Percentiles rank a stretch among this genome's conserved stretches.
phyloP scores from a whole-genome alignment of 1,140 invertebrate genomes.

The Stegodyphus mimosarum region DNA sequence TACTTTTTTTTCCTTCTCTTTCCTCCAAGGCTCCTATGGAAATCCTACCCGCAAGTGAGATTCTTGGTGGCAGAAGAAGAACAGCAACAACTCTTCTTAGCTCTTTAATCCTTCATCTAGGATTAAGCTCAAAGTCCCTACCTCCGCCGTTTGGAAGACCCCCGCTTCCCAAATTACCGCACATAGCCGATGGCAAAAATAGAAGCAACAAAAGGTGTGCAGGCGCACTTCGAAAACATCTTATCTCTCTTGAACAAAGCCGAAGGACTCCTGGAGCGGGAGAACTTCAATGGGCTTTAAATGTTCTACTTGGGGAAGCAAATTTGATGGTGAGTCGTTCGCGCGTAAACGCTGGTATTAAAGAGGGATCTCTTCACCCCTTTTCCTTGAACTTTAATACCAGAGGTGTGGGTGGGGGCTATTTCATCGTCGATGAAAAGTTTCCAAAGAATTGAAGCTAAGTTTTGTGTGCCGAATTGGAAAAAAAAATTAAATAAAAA shows the following conservation, averaged over 20 bases:
- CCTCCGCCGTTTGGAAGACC: not conserved
- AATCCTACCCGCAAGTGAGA: not conserved
- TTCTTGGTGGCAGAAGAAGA: not conserved
- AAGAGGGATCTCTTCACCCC: not conserved
- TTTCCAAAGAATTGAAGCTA: too few relatives aligned
- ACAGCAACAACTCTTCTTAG: not conserved
- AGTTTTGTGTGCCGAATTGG: too few relatives aligned
- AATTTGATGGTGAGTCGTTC: constrained; percentile 15
- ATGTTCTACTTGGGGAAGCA: constrained; percentile 21
- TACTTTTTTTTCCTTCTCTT: too few relatives aligned
- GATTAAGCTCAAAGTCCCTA: constrained; percentile 7
- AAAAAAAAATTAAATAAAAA: too few relatives aligned
- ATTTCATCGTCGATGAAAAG: too few relatives aligned
- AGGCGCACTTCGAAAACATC: not conserved
- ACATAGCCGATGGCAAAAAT: not conserved
- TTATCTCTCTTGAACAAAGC: constrained; percentile 23
- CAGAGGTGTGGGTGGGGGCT: too few relatives aligned
- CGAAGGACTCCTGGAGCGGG: not conserved
- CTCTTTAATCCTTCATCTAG: constrained; percentile 14
- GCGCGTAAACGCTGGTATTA: not conserved
- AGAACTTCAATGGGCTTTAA: constrained; percentile 17
- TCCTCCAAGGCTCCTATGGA: not conserved
- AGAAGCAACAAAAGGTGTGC: not conserved
- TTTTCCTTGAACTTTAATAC: not conserved
- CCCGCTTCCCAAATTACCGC: constrained; percentile 5